A percentile compares a stretch with the other conserved stretches of the same genome.
Conservation (phyloP, 2,888 invertebrate genomes). For the Tiliacea citrago region DNA sequence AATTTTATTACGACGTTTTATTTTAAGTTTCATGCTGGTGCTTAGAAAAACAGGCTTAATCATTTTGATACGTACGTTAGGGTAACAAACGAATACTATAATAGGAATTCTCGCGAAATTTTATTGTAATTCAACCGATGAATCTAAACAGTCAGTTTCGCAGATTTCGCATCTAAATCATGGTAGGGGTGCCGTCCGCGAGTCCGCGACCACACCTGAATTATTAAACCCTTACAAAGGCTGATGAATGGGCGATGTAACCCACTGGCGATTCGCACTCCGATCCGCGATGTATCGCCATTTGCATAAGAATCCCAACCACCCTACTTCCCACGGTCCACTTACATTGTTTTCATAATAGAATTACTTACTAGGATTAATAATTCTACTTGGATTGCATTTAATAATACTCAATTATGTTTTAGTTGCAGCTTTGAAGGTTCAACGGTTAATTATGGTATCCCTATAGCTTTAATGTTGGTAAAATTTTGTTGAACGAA, state of each 20-base stretch:
- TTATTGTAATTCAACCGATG: conserved; percentile 9
- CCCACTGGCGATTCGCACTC: conserved; percentile 77
- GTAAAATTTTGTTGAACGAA: conserved; percentile 34
- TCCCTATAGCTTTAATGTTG: conserved; percentile 17
- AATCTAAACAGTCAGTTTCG: conserved; percentile 6
- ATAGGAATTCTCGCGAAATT: not conserved
- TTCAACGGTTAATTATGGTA: conserved; percentile 53
- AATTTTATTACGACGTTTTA: not conserved
- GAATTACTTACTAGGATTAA: conserved; percentile 61
- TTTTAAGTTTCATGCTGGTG: not conserved
- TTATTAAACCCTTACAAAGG: conserved; percentile 82
- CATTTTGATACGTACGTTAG: not conserved
- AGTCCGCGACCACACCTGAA: conserved; percentile 77
- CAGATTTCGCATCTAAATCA: conserved; percentile 49
- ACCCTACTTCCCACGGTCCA: conserved; percentile 82
- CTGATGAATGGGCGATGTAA: conserved; percentile 77
- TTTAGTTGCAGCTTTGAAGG: conserved; percentile 33
- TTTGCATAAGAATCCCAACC: conserved; percentile 85
- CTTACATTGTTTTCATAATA: conserved; percentile 72
- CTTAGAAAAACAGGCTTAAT: not conserved
- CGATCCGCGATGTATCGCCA: conserved; percentile 84
- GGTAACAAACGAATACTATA: not conserved
- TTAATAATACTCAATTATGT: conserved; percentile 47
- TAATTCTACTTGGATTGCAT: conserved; percentile 56
- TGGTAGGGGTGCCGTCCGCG: conserved; percentile 65